Conservation (phyloP, 2,113 vertebrate genomes). For the Chroicocephalus ridibundus region DNA sequence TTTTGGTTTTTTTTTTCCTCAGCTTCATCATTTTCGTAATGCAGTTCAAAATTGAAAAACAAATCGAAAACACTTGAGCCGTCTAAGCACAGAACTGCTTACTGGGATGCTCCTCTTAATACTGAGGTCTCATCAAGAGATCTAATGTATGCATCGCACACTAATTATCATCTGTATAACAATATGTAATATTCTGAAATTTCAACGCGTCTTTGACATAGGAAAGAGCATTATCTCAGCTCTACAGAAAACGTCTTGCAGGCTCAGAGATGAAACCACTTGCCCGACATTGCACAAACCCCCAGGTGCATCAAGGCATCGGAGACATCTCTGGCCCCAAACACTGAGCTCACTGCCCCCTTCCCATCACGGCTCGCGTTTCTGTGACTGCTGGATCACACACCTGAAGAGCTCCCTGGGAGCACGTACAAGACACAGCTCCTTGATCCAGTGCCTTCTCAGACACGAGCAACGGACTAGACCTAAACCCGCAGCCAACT, state of each 20-base stretch:
- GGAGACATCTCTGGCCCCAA: not conserved
- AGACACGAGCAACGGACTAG: rapidly evolving
- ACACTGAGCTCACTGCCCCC: rapidly evolving
- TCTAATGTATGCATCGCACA: rapidly evolving
- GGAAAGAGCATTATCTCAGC: not conserved
- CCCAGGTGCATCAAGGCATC: not conserved
- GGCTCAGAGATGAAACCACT: not conserved
- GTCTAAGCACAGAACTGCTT: not conserved
- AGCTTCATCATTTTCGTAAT: not conserved
- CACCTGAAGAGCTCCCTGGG: rapidly evolving
- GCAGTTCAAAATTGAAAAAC: not conserved
- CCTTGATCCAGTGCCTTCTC: not conserved
- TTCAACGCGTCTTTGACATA: not conserved
- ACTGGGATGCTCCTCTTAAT: not conserved
- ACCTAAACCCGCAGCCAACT: not conserved
- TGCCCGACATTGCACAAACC: not conserved
- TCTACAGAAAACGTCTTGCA: not conserved
- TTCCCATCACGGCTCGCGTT: rapidly evolving
- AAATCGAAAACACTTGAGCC: not conserved
- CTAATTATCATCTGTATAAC: not conserved
- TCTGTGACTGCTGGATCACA: not conserved
- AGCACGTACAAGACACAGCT: not conserved
- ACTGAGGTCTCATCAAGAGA: not conserved
- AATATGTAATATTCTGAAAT: not conserved
- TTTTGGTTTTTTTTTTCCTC: not conserved